phyloP scores from a whole-genome alignment of 2,888 invertebrate genomes.

The Athalia cordata region DNA sequence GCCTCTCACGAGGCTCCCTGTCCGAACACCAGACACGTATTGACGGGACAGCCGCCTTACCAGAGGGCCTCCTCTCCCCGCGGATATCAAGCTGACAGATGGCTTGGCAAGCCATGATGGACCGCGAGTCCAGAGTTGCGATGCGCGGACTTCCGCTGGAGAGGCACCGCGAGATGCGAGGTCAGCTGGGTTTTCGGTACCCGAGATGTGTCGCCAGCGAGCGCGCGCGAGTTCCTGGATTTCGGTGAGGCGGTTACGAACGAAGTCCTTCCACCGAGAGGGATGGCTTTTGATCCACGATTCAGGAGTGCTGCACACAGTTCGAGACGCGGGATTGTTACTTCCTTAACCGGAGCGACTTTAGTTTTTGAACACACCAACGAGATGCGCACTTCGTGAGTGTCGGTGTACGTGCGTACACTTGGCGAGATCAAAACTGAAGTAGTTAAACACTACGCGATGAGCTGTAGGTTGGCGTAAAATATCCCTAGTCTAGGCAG shows the following conservation, averaged over 20 bases:
- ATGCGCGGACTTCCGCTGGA: slow-evolving; percentile 17
- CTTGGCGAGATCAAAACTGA: no score
- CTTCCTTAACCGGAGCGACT: slow-evolving; percentile 50
- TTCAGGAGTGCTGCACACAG: slow-evolving; percentile 50
- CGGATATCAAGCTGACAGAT: slow-evolving; percentile 29
- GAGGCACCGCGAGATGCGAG: slow-evolving; percentile 56
- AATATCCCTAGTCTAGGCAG: no score
- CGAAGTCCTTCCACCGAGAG: slow-evolving; percentile 55
- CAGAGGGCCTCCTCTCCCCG: no score
- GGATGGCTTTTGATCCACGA: slow-evolving; percentile 56
- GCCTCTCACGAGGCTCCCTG: no score
- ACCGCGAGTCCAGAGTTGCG: slow-evolving; percentile 45
- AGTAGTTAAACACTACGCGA: no score
- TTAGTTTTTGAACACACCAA: slow-evolving; percentile 48
- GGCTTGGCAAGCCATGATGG: slow-evolving; percentile 47
- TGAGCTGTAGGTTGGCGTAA: no score
- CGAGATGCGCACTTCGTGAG: slow-evolving; percentile 27
- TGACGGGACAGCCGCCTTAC: no score
- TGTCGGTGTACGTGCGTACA: slow-evolving; percentile 18
- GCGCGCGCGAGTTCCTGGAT: slow-evolving; percentile 51
- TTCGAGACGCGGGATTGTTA: slow-evolving; percentile 49
- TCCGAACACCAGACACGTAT: no score
- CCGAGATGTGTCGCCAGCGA: slow-evolving; percentile 55
- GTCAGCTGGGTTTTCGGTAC: slow-evolving; percentile 58
- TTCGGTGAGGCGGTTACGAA: slow-evolving; percentile 56